Conservation (phyloP, 2,113 vertebrate genomes). For the Grus americana region DNA sequence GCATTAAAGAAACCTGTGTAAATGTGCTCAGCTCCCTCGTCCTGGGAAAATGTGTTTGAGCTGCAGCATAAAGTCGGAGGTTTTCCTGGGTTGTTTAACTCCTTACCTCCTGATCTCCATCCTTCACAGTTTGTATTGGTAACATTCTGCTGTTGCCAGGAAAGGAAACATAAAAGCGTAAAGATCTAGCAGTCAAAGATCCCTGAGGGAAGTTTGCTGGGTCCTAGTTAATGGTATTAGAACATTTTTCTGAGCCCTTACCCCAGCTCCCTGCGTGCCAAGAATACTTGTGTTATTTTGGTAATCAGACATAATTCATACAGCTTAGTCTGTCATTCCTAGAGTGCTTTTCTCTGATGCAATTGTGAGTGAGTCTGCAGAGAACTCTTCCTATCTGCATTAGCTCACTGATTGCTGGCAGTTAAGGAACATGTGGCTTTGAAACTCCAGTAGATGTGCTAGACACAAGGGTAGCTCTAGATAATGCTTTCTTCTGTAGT, state of each 20-base stretch:
- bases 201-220: neutral
- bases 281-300: neutral
- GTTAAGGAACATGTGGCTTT: neutral
- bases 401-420: neutral
- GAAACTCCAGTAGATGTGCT: neutral
- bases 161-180: neutral
- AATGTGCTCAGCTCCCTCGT: neutral
- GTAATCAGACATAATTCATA: neutral
- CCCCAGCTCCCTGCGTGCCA: neutral
- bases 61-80: neutral
- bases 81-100: neutral
- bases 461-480: neutral
- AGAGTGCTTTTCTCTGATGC: neutral
- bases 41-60: neutral
- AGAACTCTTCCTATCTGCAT: neutral
- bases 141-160: neutral
- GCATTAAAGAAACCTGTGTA: neutral
- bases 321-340: neutral
- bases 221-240: neutral
- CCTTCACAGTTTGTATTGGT: neutral
- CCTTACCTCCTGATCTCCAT: neutral
- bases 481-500: rapidly evolving
- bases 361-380: neutral
- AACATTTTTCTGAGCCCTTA: neutral
- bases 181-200: neutral